Conservation (phyloP, 2,888 invertebrate genomes). For the Rosalia funebris region DNA sequence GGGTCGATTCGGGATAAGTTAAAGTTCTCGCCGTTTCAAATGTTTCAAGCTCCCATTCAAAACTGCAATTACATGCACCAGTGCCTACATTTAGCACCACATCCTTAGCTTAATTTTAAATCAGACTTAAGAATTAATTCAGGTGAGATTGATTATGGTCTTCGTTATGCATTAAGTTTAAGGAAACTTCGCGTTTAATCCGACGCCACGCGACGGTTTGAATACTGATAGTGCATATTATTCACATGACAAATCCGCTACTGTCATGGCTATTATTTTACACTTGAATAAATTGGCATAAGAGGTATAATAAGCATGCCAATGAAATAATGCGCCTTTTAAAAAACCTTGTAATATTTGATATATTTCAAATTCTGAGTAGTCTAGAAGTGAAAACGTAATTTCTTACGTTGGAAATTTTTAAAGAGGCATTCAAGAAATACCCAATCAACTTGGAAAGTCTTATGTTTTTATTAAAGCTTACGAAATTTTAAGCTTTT, state of each 20-base stretch:
- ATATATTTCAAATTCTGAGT: too few species aligned
- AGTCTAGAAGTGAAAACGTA: too few species aligned
- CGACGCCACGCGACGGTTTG: background rate
- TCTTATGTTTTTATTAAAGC: too few species aligned
- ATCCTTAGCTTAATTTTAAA: conserved; percentile 5
- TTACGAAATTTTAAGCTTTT: too few species aligned
- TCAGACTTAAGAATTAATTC: conserved; percentile 12
- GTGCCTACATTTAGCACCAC: conserved; percentile 15
- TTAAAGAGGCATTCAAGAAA: too few species aligned
- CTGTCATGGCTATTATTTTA: too few species aligned
- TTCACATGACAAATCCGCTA: background rate
- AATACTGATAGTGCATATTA: conserved; percentile 3
- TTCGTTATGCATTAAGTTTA: background rate
- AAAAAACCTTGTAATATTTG: too few species aligned
- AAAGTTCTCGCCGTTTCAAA: background rate
- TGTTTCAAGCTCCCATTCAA: background rate
- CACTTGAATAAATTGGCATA: too few species aligned
- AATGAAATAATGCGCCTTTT: too few species aligned
- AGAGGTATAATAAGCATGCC: too few species aligned
- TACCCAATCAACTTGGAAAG: too few species aligned
- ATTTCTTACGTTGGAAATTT: too few species aligned
- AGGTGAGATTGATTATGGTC: conserved; percentile 9
- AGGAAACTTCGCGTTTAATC: background rate
- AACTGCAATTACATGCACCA: conserved; percentile 19
- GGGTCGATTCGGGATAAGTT: background rate